Base-by-base conservation (phyloP, 2,888 invertebrate species). In the Rhodophaea formosa region DNA sequence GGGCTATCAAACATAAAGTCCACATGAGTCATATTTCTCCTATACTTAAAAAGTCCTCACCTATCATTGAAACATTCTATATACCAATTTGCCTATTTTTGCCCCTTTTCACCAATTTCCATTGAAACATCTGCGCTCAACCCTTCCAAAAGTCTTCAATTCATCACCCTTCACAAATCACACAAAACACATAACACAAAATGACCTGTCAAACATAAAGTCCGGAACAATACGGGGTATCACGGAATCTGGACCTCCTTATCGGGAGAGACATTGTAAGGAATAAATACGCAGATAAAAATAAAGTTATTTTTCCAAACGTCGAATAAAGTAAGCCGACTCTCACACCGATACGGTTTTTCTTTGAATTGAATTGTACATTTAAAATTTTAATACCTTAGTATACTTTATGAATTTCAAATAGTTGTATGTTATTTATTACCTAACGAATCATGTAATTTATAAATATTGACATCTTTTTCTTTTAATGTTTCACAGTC, bases 231-330 rank as follows among this genome's bases (percentile, higher is more conserved):
- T 83, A 79, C 67, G 71, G 59, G 62, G 64, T 77, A 80, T 82
- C 75, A 66, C 72, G 72, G 74, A 67, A 51, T 51, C 51, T 51
- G 70, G 70, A 81, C 77, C 80, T 78, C 75, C 80, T 82, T 88
- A 87, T 85, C 88, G 71, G 72, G 66, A 72, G 72, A 72, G 74
- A 75, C 72, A 71, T 70, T 77, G 74, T 74, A 73, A 71, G 77
- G 74, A 82, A 88, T 87, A 87, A 84, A 88, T 85, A 86, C 71
- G 71, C 74, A 75, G 84, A 88, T 87, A 88, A 88, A 86, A 88
- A 84, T 82, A 84, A 84, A 85, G 77, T 84, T 87, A 84, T 88
- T 88, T 86, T 82, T 85, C 79, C 76, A 77, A 84, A 83, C 75
- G 77, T 82, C 81, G 82, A 84, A 84, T 80, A 77, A 72, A 72